Evolutionary conservation across 2,888 invertebrate species (phyloP).

Genomic region (Carpatolechia fugitivella): DNA sequence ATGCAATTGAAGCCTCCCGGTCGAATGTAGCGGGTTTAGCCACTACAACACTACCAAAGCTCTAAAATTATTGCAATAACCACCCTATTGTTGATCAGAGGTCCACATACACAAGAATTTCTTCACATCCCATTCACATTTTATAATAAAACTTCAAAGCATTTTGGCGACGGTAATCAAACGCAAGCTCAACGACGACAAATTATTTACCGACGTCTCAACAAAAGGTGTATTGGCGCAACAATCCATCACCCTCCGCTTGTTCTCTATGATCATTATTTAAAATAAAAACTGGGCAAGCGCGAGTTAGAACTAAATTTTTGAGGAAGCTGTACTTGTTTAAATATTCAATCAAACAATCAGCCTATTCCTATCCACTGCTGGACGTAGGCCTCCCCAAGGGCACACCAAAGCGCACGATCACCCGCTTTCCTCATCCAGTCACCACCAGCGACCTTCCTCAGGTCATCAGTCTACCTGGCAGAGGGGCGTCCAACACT

Average conservation of each 20-base stretch:
- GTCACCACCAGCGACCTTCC: too few relatives aligned
- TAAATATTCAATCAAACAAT: too few relatives aligned
- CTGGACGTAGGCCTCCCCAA: too few relatives aligned
- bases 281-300: conserved; percentile 45
- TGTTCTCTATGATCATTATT: conserved; percentile 72
- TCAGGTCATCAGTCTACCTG: too few relatives aligned
- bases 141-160: background rate
- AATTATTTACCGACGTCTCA: conserved; percentile 2
- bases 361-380: too few relatives aligned
- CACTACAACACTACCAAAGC: too few relatives aligned
- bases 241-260: conserved; percentile 69
- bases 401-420: too few relatives aligned
- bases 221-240: conserved; percentile 57
- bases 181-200: background rate
- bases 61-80: background rate
- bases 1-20: too few relatives aligned
- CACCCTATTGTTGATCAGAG: background rate
- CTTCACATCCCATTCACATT: background rate
- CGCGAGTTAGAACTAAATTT: background rate
- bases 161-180: background rate
- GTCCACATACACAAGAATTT: background rate
- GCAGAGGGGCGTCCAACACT: too few relatives aligned
- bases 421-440: too few relatives aligned
- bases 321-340: too few relatives aligned
- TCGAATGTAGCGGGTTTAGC: too few relatives aligned